These are phyloP conservation scores for Selenia dentaria DNA, from an alignment of 2,888 invertebrate genomes.

Conservation along the genomic window DNA sequence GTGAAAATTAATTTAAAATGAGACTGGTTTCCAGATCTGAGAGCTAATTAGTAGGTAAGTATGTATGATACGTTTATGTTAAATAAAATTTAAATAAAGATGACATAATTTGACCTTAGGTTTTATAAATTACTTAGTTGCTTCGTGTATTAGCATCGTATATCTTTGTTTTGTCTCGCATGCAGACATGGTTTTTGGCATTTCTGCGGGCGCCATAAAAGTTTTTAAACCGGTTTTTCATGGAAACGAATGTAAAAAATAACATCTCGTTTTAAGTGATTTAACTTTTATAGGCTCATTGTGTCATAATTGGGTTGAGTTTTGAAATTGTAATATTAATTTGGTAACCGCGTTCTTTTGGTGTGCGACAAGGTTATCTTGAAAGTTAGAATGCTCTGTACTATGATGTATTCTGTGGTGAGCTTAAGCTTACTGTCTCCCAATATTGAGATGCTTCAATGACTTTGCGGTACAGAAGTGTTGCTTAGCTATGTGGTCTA, in stretches of 20 bases:
- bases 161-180: too few relatives aligned
- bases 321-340: slow-evolving; percentile 1
- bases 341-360: slow-evolving; percentile 1
- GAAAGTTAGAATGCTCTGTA: background rate
- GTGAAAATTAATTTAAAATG: too few relatives aligned
- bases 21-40: too few relatives aligned
- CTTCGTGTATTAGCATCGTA: too few relatives aligned
- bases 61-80: too few relatives aligned
- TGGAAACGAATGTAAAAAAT: slow-evolving; percentile 13
- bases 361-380: slow-evolving; percentile 10
- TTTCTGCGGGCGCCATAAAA: slow-evolving; percentile 6
- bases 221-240: slow-evolving; percentile 22
- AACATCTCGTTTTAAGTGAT: slow-evolving; percentile 24
- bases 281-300: background rate
- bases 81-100: background rate
- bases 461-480: too few relatives aligned
- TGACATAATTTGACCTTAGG: background rate
- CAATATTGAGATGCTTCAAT: too few relatives aligned
- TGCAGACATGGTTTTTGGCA: too few relatives aligned
- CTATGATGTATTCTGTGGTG: background rate
- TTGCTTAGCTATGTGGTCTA: too few relatives aligned
- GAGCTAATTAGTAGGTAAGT: too few relatives aligned
- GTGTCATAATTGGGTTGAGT: slow-evolving; percentile 2
- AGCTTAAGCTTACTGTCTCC: too few relatives aligned
- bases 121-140: background rate